These are phyloP conservation scores for Hydropsyche tenuis DNA, from an alignment of 1,140 invertebrate species.

Conservation along the genomic window DNA sequence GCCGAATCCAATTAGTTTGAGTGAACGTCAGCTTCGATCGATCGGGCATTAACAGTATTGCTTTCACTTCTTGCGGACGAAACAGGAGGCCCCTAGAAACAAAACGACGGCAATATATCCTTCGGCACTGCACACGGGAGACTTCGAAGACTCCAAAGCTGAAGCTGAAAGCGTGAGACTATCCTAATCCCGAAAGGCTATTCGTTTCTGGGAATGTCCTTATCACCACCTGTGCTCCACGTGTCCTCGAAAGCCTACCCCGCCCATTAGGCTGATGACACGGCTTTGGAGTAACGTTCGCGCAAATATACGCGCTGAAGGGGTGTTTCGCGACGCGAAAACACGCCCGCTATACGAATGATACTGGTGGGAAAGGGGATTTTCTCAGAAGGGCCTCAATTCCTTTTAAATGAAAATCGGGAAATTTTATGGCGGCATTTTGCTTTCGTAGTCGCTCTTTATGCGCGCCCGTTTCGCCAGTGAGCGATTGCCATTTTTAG, in stretches of 20 bases:
- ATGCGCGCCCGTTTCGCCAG: no score
- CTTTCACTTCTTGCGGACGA: not conserved
- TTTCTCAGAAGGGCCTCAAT: not conserved
- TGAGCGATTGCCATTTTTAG: no score
- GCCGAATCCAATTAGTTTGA: constrained; percentile 4
- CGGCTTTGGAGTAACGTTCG: constrained; percentile 8
- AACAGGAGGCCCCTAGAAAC: not conserved
- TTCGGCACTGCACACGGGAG: not conserved
- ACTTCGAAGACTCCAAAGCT: not conserved
- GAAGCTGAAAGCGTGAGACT: not conserved
- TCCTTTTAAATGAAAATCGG: not conserved
- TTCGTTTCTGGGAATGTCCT: constrained; percentile 34
- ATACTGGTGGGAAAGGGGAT: no score
- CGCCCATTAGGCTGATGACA: constrained; percentile 22
- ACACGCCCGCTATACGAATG: no score
- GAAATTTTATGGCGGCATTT: no score
- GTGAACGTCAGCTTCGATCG: not conserved
- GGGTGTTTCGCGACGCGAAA: not conserved
- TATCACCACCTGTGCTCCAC: constrained; percentile 37
- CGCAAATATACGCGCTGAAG: not conserved
- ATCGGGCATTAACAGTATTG: not conserved
- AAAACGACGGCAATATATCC: not conserved
- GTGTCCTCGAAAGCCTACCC: not conserved
- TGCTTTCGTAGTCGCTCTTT: no score
- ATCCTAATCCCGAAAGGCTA: constrained; percentile 28